Evolutionary conservation across 2,888 invertebrate genomes (phyloP), one percentile per base, ranked within the genome.

Genomic region (Heliconius charithonia): DNA sequence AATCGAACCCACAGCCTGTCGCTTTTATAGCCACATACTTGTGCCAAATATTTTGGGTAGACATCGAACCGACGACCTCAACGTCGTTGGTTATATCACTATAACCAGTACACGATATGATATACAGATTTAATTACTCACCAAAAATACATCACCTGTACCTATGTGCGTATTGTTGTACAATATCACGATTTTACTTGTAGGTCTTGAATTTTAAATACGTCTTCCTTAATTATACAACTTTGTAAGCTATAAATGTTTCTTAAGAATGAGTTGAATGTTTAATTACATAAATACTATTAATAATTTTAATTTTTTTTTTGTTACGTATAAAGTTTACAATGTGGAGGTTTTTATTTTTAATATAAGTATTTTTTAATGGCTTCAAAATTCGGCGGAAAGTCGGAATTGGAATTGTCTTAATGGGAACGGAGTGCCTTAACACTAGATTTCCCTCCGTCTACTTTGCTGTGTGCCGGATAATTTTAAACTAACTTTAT

Each of bases 191-290:
- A 78, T 76, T 76, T 75, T 78, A 62, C 32, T 37, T 67, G 29
- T 41, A 45, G 19, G 16, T 76, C 25, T 69, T 76, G 78, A 79
- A 83, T 82, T 80, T 82, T 32, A 81, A 79, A 78, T 81, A 81
- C 82, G 82, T 82, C 75, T 76, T 75, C 72, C 76, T 76, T 81
- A 83, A 82, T 83, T 81, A 82, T 81, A 78, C 78, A 72, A 76
- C 66, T 77, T 76, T 79, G 75, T 67, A 78, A 22, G 56, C 79
- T n/a, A 66, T 41, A 63, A 41, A 51, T 65, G 56, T 56, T 67
- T 19, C n/a, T 37, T 51, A 59, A 69, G 3, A 65, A 32, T 67
- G 72, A 75, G 41, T 73, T 63, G 81, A 81, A 79, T 81, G 16
- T 45, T 45, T 73, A 74, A 45, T 74, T 16, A 32, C 16, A 4